A percentile compares a stretch with the other conserved stretches of the same genome.
Evolutionary conservation across 2,888 invertebrate species (phyloP).

Genomic region (Rhyacophila evoluta): DNA sequence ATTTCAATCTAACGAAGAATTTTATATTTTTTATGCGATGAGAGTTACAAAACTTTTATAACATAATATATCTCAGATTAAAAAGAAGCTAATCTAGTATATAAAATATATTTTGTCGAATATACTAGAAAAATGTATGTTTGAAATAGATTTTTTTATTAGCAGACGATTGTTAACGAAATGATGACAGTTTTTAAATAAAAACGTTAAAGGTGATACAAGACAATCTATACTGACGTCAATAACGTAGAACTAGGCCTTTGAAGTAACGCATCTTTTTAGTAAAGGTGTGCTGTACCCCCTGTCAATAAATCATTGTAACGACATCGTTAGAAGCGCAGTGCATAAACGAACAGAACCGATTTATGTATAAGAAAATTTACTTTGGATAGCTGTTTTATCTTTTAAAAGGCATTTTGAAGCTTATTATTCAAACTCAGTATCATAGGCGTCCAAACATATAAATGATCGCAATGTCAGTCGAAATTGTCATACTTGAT

Average conservation of each 20-base stretch:
- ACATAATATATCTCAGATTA: too few relatives aligned
- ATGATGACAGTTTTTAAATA: not conserved
- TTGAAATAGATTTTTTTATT: too few relatives aligned
- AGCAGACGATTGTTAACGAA: not conserved
- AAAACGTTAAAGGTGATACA: slow-evolving; percentile 17
- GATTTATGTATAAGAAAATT: slow-evolving; percentile 8
- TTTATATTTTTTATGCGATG: too few relatives aligned
- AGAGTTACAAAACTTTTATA: too few relatives aligned
- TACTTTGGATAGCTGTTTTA: slow-evolving; percentile 16
- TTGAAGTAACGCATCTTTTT: slow-evolving; percentile 46
- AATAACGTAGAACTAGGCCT: slow-evolving; percentile 33
- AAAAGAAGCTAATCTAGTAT: too few relatives aligned
- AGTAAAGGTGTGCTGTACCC: slow-evolving; percentile 31
- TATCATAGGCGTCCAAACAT: not conserved
- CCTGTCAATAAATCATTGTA: slow-evolving; percentile 52
- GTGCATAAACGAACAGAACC: slow-evolving; percentile 10
- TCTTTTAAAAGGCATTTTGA: not conserved
- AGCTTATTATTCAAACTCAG: not conserved
- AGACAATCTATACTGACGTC: slow-evolving; percentile 30
- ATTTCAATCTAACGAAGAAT: too few relatives aligned
- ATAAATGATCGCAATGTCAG: not conserved
- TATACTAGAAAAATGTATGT: too few relatives aligned
- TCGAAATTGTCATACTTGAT: too few relatives aligned
- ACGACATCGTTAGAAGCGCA: slow-evolving; percentile 46
- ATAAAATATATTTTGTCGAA: too few relatives aligned